Base-by-base conservation (phyloP, 2,888 invertebrate genomes). In the Allacma fusca region DNA sequence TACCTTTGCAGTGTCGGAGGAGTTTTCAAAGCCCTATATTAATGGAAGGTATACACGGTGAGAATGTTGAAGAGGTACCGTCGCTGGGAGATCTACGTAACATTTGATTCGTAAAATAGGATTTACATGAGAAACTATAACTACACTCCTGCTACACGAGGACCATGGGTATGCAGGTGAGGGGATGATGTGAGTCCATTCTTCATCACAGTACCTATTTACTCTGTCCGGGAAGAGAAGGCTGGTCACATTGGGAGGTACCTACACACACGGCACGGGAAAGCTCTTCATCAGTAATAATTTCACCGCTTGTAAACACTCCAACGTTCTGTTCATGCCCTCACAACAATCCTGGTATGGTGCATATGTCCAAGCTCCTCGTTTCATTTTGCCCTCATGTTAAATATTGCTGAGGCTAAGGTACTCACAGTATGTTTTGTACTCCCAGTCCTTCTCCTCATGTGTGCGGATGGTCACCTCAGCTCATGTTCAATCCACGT, bases 221-320 rank as follows among this genome's bases (percentile, higher is more conserved):
- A 50, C 2, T 2, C 50, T 50, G 19, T 50, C 50, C 50, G 50
- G 50, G 50, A 50, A 50, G 50, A 13, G n/a, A 12, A 50, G 50
- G 50, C 50, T 12, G 5, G 50, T 50, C 50, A 50, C 50, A 50
- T 50, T 50, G 50, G 50, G 50, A 50, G 50, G 50, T 16, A 50
- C 50, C 5, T 16, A 50, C 50, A 50, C 19, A 50, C 50, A 50
- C 50, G 9, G 50, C 50, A 50, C 50, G 50, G 50, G 50, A 50
- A 50, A 50, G 50, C 50, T 50, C 50, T 50, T 50, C 50, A 50
- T 50, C 50, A 50, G 4, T 50, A 50, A 50, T 50, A 50, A 50
- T 50, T 50, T 50, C 50, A 50, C 50, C 50, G 50, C 16, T 13
- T 50, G n/a, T n/a, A 50, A 50, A n/a, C 50, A 50, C 16, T 50